These are phyloP conservation scores for Liposcelis brunnea DNA, from an alignment of 2,888 invertebrate species.

Conservation along the genomic window DNA sequence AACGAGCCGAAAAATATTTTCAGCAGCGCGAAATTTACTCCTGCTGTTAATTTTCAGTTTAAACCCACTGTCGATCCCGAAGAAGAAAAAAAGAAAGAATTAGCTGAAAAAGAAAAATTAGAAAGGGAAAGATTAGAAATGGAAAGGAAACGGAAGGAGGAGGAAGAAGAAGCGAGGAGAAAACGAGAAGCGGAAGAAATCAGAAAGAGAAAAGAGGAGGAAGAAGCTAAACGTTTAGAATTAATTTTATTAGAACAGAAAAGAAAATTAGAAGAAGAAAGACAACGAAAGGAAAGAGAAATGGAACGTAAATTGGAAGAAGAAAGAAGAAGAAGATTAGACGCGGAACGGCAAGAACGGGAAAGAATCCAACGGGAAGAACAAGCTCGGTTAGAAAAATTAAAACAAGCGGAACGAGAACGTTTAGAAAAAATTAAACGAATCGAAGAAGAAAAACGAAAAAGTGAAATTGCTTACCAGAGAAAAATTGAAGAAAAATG, in stretches of 20 bases:
- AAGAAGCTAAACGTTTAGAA: constrained; percentile 3
- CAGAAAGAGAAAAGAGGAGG: constrained; percentile 4
- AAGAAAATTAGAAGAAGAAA: not conserved
- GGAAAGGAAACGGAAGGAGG: not conserved
- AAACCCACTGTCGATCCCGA: not conserved
- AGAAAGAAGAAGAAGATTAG: not conserved
- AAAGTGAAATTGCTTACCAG: no score
- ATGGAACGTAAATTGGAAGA: not conserved
- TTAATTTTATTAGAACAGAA: not conserved
- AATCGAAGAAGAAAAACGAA: no score
- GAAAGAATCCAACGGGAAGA: no score
- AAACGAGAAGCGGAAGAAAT: constrained; percentile 3
- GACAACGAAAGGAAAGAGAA: not conserved
- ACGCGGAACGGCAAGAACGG: not conserved
- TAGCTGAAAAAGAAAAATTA: not conserved
- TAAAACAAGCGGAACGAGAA: no score
- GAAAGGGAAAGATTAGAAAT: not conserved
- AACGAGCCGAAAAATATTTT: no score
- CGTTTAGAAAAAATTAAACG: no score
- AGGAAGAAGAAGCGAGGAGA: constrained; percentile 10
- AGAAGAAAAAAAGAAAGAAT: not conserved
- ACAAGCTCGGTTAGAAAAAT: no score
- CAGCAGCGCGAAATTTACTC: no score
- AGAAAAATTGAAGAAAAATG: not conserved
- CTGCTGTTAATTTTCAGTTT: not conserved